Base-by-base conservation (phyloP, 2,888 invertebrate genomes). In the Thymelicus acteon region DNA sequence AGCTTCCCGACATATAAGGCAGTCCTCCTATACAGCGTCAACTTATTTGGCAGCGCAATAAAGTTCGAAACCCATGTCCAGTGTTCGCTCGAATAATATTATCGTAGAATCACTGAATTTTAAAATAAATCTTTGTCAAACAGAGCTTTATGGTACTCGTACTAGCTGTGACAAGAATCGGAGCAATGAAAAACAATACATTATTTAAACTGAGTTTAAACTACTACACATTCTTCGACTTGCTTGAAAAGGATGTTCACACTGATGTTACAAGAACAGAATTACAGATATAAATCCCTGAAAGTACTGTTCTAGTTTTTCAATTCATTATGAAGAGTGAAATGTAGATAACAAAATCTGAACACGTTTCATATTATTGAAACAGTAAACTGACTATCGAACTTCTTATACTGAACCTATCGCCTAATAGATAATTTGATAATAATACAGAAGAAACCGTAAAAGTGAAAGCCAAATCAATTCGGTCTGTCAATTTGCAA, bases 41-140 rank as follows among this genome's bases (percentile, higher is more conserved):
- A 49, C 69, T 60, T 48, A 64, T 70, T 64, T 64, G 69, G 69
- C 58, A 58, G 58, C 58, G 63, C 63, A 64, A 60, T 70, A 49
- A 70, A 70, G 49, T 44, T n/a, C 39, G 8, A 47, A n/a, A 31
- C 47, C 57, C 47, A 58, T 58, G 39, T 49, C 15, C 24, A 24
- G 10, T 8, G 40, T 39, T 65, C 54, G 0, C 47, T 47, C 58
- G 65, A 65, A 65, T 65, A n/a, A 39, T 57, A 31, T 57, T 12
- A 24, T 57, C 57, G 31, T 31, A 57, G 31, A 37, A 31, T 57
- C 57, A 31, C 15, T 49, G 49, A 49, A 24, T 52, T 54, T 54
- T 54, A 54, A 54, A 12, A 24, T 54, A 54, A 54, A 7, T 12
- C 12, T 52, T 6, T 0, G 4, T 52, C 15, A 52, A 49, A 19